Percentiles rank a stretch among this genome's conserved stretches.
These are phyloP conservation scores for Noctua janthina DNA, from an alignment of 2,888 invertebrate genomes.

Conservation along the genomic window DNA sequence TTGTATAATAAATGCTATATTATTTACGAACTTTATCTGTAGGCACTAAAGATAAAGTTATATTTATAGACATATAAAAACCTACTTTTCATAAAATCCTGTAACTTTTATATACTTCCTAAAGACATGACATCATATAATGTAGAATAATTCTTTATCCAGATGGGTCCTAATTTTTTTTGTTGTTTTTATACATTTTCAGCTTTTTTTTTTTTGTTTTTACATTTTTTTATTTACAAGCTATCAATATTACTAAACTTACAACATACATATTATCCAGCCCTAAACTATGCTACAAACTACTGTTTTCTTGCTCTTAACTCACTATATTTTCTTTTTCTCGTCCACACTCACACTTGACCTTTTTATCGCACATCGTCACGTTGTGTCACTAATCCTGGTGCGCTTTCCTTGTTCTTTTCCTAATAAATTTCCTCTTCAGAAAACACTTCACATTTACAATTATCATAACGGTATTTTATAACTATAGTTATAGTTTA, in stretches of 20 bases:
- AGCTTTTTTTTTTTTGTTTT: neutral
- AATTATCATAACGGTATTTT: neutral
- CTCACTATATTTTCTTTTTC: neutral
- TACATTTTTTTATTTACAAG: neutral
- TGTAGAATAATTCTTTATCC: neutral
- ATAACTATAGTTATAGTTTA: neutral
- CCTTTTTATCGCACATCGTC: neutral
- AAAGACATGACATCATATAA: neutral
- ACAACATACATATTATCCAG: neutral
- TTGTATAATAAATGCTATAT: neutral
- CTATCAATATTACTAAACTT: neutral
- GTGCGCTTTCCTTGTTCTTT: neutral
- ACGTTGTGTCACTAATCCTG: neutral
- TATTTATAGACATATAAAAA: constrained; percentile 3
- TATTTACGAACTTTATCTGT: neutral
- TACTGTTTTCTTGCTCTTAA: neutral
- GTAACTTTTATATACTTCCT: neutral
- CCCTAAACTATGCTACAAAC: neutral
- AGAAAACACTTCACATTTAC: constrained; percentile 5
- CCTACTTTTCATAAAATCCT: neutral
- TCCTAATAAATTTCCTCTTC: neutral
- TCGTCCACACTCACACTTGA: neutral
- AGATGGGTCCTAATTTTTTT: neutral
- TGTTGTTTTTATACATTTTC: neutral
- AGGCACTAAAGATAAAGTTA: neutral